Base-by-base conservation (phyloP, 1,140 invertebrate genomes). In the Fopius arisanus region DNA sequence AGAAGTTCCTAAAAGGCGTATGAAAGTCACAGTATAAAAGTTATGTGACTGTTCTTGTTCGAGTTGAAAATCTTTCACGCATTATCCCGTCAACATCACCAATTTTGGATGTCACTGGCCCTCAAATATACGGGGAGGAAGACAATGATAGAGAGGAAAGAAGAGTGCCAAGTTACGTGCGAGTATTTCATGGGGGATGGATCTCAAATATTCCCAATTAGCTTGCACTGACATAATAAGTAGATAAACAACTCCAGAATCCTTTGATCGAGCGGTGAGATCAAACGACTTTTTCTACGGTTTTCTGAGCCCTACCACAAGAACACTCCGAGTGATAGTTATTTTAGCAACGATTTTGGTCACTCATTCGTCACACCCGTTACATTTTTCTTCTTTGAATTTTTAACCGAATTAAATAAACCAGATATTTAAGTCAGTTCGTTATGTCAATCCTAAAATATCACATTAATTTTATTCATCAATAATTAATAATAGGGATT, bases 181-280 rank as follows among this genome's bases (percentile, higher is more conserved):
- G 81, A 81, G 81, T 76, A 82, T 80, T 62, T 76, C 63, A 62
- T 65, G 23, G 12, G 21, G 67, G 26, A 54, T 16, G 31, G 75
- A 80, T 79, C 72, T 78, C 81, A 82, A 82, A 82, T 83, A 83
- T 82, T 81, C 80, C 82, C 82, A 83, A 83, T 83, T 83, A 83
- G 79, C 79, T 78, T 75, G 68, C 66, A 43, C 78, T 82, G 81
- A 83, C 81, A 81, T 83, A 83, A 83, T 83, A 83, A 83, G 82
- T 81, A 81, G 81, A 83, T 82, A 82, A 82, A 83, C 81, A 83
- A 82, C 81, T 78, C 72, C 63, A 72, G 78, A 78, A 70, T 70
- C 68, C 48, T 33, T 75, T 23, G 54, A 59, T 59, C 19, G 21
- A 26, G 54, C 54, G 54, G 54, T 59, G 12, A 59, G 23, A 59